Evolutionary conservation across 2,888 invertebrate genomes (phyloP), one percentile per base, ranked within the genome.

Genomic region (Uropetala carovei): DNA sequence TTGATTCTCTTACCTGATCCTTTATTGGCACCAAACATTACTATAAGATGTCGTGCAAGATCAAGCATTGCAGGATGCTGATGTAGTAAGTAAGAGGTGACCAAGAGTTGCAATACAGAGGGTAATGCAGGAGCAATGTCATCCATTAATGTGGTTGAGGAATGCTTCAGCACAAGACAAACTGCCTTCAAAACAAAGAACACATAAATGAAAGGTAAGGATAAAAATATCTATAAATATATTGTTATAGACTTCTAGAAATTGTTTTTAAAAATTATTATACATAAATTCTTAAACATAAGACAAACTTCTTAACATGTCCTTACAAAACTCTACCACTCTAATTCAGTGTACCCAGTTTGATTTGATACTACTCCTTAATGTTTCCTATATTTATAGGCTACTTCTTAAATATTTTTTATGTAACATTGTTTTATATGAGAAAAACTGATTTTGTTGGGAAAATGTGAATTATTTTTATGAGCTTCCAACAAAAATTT

Each of bases 51-150:
- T 96, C 97, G 97, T 18, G 97, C 96, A 92, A 98, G 96, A 93
- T 97, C 97, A 89, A 98, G 94, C 0, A 97, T 96, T 13, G 96
- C 96, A 1, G 97, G 96, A 94, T 97, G 97, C 8, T 98, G 97
- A 92, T 96, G 96, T 18, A 96, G 96, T 94, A 96, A 96, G 94
- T 98, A 97, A 84, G 97, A 96, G 92, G 96, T 96, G 57, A 97
- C 95, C 89, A 97, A 96, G 92, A 98, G 96, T 93, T 96, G 96
- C 8, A 97, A 96, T 57, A 98, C 96, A 93, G 97, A 97, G 75
- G 96, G 96, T 82, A 97, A 95, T 93, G 98, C 95, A 0, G 97
- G 97, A 93, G 96, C 95, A 94, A 97, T 96, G 93, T 97, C 97
- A 93, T 97, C 97, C 95, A 97, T 95, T 92, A 98, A 95, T 83